These are phyloP conservation scores for Lepidurus packardi DNA, from an alignment of 1,140 invertebrate genomes.

Conservation along the genomic window DNA sequence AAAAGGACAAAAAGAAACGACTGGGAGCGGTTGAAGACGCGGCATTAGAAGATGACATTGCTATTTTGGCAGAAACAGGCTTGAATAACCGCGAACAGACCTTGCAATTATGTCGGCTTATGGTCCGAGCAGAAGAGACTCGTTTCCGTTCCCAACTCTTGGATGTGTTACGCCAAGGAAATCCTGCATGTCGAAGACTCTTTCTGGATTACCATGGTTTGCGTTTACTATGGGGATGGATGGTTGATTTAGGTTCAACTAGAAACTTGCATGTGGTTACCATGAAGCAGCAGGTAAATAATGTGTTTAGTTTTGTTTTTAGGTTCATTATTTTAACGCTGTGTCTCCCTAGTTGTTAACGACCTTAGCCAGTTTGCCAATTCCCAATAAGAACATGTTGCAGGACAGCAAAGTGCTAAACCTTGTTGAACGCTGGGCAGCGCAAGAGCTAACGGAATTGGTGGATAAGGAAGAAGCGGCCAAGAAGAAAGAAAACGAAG, in stretches of 20 bases:
- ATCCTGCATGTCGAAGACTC: conserved; percentile 71
- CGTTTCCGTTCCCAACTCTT: conserved; percentile 61
- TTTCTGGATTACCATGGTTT: conserved; percentile 94
- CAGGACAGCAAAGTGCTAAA: conserved; percentile 77
- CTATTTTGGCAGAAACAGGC: conserved; percentile 53
- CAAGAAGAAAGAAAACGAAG: conserved; percentile 23
- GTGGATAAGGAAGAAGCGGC: conserved; percentile 25
- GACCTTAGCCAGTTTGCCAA: conserved; percentile 73
- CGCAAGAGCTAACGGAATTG: conserved; percentile 25
- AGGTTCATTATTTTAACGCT: background rate
- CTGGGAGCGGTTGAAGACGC: conserved; percentile 25
- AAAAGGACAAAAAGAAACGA: conserved; percentile 46
- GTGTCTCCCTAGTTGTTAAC: conserved; percentile 65
- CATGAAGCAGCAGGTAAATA: conserved; percentile 46
- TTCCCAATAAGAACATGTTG: conserved; percentile 86
- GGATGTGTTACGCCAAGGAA: conserved; percentile 60
- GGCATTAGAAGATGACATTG: conserved; percentile 45
- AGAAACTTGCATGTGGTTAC: conserved; percentile 36
- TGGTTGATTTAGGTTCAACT: conserved; percentile 57
- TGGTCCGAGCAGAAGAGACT: conserved; percentile 80
- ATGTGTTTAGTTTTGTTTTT: conserved; percentile 35
- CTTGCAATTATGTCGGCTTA: conserved; percentile 75
- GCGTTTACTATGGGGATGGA: conserved; percentile 83
- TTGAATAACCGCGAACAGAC: conserved; percentile 84
- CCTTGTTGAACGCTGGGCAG: conserved; percentile 73